These are phyloP conservation scores for Drosophila prolongata DNA, from an alignment of 2,888 invertebrate species.

Conservation along the genomic window DNA sequence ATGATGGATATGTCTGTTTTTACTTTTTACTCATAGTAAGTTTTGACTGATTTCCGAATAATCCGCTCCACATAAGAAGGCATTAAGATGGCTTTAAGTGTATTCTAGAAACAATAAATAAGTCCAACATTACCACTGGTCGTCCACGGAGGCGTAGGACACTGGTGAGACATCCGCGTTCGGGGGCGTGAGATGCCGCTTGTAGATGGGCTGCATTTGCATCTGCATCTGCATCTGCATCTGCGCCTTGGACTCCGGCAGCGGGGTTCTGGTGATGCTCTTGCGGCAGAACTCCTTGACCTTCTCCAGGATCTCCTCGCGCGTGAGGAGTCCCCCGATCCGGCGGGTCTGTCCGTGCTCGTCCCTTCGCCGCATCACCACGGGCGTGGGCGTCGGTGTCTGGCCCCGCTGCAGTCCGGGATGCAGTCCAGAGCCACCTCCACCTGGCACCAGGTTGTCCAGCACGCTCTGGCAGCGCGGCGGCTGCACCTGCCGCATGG, in stretches of 20 bases:
- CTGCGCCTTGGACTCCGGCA: conserved; percentile 48
- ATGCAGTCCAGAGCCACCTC: neutral
- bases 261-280: conserved; percentile 80
- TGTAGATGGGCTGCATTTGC: conserved; percentile 64
- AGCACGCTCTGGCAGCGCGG: conserved; percentile 83
- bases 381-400: conserved; percentile 52
- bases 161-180: conserved; percentile 82
- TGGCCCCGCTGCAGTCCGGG: too few relatives aligned
- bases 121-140: conserved; percentile 29
- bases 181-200: conserved; percentile 39
- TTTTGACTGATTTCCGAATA: too few relatives aligned
- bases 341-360: conserved; percentile 47
- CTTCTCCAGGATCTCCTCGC: conserved; percentile 83
- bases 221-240: conserved; percentile 51
- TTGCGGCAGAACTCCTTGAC: conserved; percentile 84
- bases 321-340: conserved; percentile 76
- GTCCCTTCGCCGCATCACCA: conserved; percentile 62
- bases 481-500: conserved; percentile 53
- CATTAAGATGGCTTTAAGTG: too few relatives aligned
- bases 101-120: too few relatives aligned
- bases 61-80: too few relatives aligned
- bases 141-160: conserved; percentile 82
- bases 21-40: too few relatives aligned
- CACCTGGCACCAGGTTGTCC: conserved; percentile 70
- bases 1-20: too few relatives aligned